These are phyloP conservation scores for Bemisia tabaci DNA, from an alignment of 1,140 invertebrate genomes.

Conservation along the genomic window DNA sequence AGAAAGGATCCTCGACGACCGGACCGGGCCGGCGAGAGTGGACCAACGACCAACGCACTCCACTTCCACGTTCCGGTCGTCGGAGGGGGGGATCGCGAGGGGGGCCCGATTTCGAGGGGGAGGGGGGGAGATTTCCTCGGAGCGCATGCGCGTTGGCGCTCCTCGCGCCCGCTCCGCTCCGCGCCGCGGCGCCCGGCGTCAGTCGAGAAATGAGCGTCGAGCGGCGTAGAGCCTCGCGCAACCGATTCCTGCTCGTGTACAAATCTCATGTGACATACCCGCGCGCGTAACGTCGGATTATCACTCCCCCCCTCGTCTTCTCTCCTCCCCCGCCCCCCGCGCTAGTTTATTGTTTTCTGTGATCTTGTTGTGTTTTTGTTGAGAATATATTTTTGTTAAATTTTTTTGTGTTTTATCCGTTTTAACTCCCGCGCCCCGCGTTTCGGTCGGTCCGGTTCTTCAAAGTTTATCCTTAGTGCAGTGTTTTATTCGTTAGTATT, in stretches of 20 bases:
- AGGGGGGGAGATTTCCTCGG: too few relatives aligned
- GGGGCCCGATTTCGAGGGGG: too few relatives aligned
- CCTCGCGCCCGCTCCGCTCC: constrained; percentile 29
- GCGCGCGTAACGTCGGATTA: not conserved
- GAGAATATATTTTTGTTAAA: not conserved
- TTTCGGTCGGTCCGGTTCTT: not conserved
- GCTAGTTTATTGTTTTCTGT: not conserved
- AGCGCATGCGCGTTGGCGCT: not conserved
- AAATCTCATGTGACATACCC: not conserved
- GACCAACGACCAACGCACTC: too few relatives aligned
- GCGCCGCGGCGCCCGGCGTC: constrained; percentile 25
- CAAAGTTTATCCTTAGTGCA: not conserved
- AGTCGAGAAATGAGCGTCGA: constrained; percentile 23
- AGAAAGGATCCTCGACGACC: too few relatives aligned
- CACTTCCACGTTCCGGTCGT: too few relatives aligned
- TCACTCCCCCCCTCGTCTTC: not conserved
- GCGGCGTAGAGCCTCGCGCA: constrained; percentile 18
- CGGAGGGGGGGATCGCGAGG: constrained; percentile 13
- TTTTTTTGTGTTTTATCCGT: not conserved
- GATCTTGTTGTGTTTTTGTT: not conserved
- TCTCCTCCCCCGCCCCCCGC: not conserved
- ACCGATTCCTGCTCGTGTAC: constrained; percentile 8
- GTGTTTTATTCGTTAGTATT: not conserved
- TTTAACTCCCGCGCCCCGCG: too few relatives aligned
- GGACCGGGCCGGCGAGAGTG: not conserved